Percentiles rank a stretch among this genome's conserved stretches.
These are phyloP conservation scores for Coptodon rendalli DNA, from an alignment of 2,113 vertebrate species.

Conservation along the genomic window DNA sequence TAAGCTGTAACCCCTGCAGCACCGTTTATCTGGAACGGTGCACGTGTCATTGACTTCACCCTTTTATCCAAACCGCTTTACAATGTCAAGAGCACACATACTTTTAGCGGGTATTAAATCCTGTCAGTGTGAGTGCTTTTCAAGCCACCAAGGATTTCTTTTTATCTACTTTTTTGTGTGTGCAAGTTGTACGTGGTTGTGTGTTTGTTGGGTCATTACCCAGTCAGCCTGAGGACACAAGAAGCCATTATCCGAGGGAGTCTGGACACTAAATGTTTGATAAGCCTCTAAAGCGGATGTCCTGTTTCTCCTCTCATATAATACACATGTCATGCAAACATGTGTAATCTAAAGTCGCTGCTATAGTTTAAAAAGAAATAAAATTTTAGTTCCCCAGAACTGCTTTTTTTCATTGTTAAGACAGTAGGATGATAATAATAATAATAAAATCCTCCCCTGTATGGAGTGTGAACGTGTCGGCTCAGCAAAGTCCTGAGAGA, in stretches of 20 bases:
- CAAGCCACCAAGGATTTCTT: not conserved
- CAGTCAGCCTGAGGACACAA: conserved; percentile 41
- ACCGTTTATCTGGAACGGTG: not conserved
- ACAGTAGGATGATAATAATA: not conserved
- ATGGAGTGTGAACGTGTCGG: not conserved
- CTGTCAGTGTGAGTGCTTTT: not conserved
- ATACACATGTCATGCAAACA: not conserved
- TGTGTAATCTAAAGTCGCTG: not conserved
- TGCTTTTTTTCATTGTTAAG: not conserved
- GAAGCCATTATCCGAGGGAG: conserved; percentile 32
- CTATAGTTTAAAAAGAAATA: not conserved
- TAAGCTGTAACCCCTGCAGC: not conserved
- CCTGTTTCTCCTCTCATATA: conserved; percentile 14
- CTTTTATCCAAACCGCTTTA: not conserved
- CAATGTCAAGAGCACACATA: not conserved
- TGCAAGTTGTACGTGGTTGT: not conserved
- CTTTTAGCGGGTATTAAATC: not conserved
- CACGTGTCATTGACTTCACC: not conserved
- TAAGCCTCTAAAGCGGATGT: conserved; percentile 28
- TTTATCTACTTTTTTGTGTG: not conserved
- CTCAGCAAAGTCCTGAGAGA: not conserved
- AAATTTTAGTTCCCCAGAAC: not conserved
- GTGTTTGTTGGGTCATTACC: conserved; percentile 24
- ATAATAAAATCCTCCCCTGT: not conserved
- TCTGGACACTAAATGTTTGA: conserved; percentile 54